Base-by-base conservation (phyloP, 2,888 invertebrate genomes). In the Euplagia quadripunctaria region DNA sequence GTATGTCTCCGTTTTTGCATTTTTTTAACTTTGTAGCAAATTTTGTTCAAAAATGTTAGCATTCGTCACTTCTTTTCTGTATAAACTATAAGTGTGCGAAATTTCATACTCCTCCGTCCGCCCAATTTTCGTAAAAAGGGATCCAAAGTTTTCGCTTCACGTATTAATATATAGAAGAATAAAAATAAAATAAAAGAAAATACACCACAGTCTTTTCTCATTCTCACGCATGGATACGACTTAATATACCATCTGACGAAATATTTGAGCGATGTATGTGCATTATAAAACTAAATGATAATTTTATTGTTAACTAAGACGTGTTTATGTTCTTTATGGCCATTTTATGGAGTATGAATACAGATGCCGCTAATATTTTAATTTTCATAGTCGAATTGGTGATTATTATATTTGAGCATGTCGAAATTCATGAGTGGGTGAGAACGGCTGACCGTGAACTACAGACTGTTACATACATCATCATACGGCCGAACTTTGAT, bases 51-150 rank as follows among this genome's bases (percentile, higher is more conserved):
- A n/a, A n/a, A n/a, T n/a, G n/a, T n/a, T n/a, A n/a, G n/a, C n/a
- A n/a, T n/a, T n/a, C n/a, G n/a, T n/a, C n/a, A n/a, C n/a, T n/a
- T n/a, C n/a, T n/a, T n/a, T n/a, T n/a, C 83, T 81, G 84, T 86
- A 83, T 85, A 82, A 84, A 85, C 81, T 72, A 78, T 83, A 84
- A 84, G 82, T 78, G n/a, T n/a, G n/a, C n/a, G n/a, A n/a, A 79
- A 73, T 55, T 20, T 67, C 71, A 79, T 79, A 78, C n/a, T n/a
- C n/a, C n/a, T n/a, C n/a, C n/a, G n/a, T n/a, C n/a, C n/a, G n/a
- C n/a, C n/a, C n/a, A n/a, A n/a, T n/a, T n/a, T n/a, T n/a, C n/a
- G n/a, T n/a, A n/a, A n/a, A n/a, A n/a, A n/a, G n/a, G n/a, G n/a
- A n/a, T n/a, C n/a, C n/a, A n/a, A n/a, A n/a, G n/a, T n/a, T n/a